Base-by-base conservation (phyloP, 2,888 invertebrate genomes). In the Bembecia ichneumoniformis region DNA sequence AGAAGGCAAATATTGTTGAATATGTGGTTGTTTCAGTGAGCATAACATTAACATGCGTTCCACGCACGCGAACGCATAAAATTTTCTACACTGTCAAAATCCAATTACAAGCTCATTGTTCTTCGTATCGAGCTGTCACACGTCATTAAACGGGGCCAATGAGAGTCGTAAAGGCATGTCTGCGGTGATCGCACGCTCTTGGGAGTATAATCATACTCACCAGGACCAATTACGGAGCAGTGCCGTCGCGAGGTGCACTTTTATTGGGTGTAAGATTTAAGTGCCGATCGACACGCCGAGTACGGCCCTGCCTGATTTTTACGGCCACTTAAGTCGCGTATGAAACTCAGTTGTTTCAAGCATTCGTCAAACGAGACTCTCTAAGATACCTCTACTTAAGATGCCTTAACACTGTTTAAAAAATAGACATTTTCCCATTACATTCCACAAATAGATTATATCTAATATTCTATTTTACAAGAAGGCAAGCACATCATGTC, bases 211-310 rank as follows among this genome's bases (percentile, higher is more conserved):
- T 77, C 74, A 69, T 66, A 69, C 74, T 70, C 74, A 69, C 66
- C 70, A 71, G 77, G 75, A 79, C 86, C 86, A 87, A 87, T 86
- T 84, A 84, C 83, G 70, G 72, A 62, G 68, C 70, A 68, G 68
- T 67, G 65, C 69, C 73, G 65, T 65, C 54, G 71, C 71, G 74
- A 73, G 77, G 72, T 73, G 79, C 73, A 78, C 77, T 78, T 86
- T 86, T 84, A 86, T 86, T 87, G 86, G 86, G 82, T 83, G 83
- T 75, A 83, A 80, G 74, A 79, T 83, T 84, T 84, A 84, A 84
- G 83, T 87, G 84, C 77, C 77, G 75, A 73, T 78, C 78, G 80
- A 77, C 82, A 82, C 82, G 80, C 71, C 60, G 69, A 69, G 66
- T 62, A 72, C 68, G 69, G 68, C 63, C 70, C 74, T 71, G 75